Evolutionary conservation across 2,888 invertebrate species (phyloP).

Genomic region (Drosophila ezoana): DNA sequence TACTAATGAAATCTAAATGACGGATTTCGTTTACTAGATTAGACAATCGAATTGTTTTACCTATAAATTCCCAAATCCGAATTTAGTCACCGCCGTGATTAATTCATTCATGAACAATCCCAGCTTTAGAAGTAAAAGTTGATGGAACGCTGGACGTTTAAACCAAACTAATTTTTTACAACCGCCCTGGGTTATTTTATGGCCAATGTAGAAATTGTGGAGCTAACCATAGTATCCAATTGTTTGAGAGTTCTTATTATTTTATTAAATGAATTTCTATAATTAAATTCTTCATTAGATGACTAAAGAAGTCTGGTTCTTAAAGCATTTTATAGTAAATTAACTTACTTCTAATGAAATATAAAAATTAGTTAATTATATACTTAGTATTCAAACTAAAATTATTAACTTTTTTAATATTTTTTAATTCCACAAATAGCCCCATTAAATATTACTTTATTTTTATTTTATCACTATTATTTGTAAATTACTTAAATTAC

Average conservation of each 20-base stretch:
- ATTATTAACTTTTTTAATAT: slow-evolving; percentile 87
- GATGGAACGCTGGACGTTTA: slow-evolving; percentile 89
- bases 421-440: slow-evolving; percentile 90
- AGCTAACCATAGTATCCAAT: slow-evolving; percentile 92
- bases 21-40: slow-evolving; percentile 87
- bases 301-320: slow-evolving; percentile 90
- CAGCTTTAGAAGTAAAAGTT: slow-evolving; percentile 86
- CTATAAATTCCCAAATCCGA: slow-evolving; percentile 88
- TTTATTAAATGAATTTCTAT: slow-evolving; percentile 87
- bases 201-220: slow-evolving; percentile 93
- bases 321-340: slow-evolving; percentile 89
- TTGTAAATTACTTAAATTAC: slow-evolving; percentile 87
- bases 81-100: slow-evolving; percentile 88
- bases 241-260: slow-evolving; percentile 87
- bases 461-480: slow-evolving; percentile 85
- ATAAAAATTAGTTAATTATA: slow-evolving; percentile 85
- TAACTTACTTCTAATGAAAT: slow-evolving; percentile 87
- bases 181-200: slow-evolving; percentile 88
- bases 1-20: slow-evolving; percentile 83
- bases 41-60: slow-evolving; percentile 87
- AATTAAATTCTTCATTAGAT: slow-evolving; percentile 87
- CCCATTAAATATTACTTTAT: slow-evolving; percentile 86
- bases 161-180: slow-evolving; percentile 88
- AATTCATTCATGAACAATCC: slow-evolving; percentile 89
- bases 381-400: slow-evolving; percentile 89